Evolutionary conservation across 2,113 vertebrate species (phyloP).

Genomic region (Antechinus flavipes): DNA sequence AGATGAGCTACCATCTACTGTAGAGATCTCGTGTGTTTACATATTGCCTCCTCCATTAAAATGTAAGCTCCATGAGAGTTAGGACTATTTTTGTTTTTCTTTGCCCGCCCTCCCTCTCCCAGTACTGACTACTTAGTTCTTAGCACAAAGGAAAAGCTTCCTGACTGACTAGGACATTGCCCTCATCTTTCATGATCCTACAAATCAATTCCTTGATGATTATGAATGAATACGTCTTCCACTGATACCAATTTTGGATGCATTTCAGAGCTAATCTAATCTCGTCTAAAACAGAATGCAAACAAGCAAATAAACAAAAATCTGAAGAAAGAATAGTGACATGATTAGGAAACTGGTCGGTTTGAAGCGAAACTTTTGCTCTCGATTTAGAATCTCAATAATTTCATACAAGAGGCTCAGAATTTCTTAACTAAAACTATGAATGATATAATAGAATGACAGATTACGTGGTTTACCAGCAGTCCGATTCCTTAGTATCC

Average conservation of each 20-base stretch:
- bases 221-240: not conserved
- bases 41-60: not conserved
- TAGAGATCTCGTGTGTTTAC: not conserved
- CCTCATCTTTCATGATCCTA: not conserved
- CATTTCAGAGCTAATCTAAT: not conserved
- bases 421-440: not conserved
- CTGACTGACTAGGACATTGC: not conserved
- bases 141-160: not conserved
- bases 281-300: not conserved
- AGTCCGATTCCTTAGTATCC: not conserved
- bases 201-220: not conserved
- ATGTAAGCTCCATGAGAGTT: not conserved
- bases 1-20: not conserved
- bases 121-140: not conserved
- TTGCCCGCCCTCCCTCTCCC: slow-evolving; percentile 13
- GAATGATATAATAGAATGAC: not conserved
- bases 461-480: not conserved
- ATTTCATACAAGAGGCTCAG: not conserved
- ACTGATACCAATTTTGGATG: not conserved
- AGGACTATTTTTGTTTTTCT: not conserved
- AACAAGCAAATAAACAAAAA: not conserved
- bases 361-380: not conserved
- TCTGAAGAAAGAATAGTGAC: not conserved
- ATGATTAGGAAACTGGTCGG: not conserved
- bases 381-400: not conserved